phyloP scores from a whole-genome alignment of 1,140 invertebrate genomes.

The Drosophila auraria region DNA sequence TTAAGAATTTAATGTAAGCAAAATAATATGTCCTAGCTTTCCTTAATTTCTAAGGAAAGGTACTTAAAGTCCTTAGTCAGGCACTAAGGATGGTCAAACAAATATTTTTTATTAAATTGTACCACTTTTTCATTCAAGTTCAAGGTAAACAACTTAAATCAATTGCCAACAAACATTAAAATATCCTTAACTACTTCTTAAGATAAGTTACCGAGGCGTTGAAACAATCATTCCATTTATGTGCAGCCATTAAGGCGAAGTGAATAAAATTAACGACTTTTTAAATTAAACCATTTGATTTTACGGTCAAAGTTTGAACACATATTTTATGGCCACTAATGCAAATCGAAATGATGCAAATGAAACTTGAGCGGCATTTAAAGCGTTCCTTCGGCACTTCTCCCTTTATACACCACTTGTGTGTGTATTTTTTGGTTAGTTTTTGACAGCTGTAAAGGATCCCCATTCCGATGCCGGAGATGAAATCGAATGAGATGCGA shows the following conservation, averaged over 20 bases:
- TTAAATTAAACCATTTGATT: conserved; percentile 55
- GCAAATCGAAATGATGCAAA: conserved; percentile 61
- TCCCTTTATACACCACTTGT: background rate
- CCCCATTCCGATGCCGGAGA: conserved; percentile 2
- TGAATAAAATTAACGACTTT: conserved; percentile 51
- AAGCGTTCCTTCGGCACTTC: conserved; percentile 21
- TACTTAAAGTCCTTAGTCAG: background rate
- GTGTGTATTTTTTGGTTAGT: conserved; percentile 30
- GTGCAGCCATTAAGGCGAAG: conserved; percentile 10
- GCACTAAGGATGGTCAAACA: background rate
- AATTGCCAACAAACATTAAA: conserved; percentile 17
- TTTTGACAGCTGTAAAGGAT: conserved; percentile 40
- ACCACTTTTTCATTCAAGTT: background rate
- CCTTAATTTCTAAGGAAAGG: background rate
- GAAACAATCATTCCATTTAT: conserved; percentile 38
- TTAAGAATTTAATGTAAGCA: background rate
- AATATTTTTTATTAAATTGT: background rate
- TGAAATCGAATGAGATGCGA: conserved; percentile 32
- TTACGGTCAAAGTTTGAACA: conserved; percentile 55
- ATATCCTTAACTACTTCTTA: conserved; percentile 19
- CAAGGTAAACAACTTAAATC: background rate
- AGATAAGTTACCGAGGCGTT: conserved; percentile 17
- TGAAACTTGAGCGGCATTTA: conserved; percentile 52
- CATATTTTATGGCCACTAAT: conserved; percentile 64
- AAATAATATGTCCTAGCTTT: background rate